Percentiles rank a stretch among this genome's conserved stretches.
These are phyloP conservation scores for Microcaecilia unicolor DNA, from an alignment of 2,797 vertebrate genomes.

Conservation along the genomic window DNA sequence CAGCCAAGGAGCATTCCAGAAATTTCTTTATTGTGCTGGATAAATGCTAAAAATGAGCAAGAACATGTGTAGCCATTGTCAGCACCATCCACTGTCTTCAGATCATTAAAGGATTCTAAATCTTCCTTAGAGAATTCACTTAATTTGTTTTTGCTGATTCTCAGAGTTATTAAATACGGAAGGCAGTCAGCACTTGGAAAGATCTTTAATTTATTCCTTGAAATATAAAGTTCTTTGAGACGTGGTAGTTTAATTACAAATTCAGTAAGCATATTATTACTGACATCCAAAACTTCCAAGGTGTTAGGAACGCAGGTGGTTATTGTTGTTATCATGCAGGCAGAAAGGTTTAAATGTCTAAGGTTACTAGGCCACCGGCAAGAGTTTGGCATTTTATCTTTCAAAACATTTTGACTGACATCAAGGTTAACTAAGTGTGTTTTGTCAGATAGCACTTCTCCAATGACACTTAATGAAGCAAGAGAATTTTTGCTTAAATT, in stretches of 20 bases:
- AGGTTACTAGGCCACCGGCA: slow-evolving; percentile 55
- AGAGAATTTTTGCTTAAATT: slow-evolving; percentile 61
- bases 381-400: slow-evolving; percentile 20
- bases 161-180: slow-evolving; percentile 33
- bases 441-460: slow-evolving; percentile 10
- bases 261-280: slow-evolving; percentile 48
- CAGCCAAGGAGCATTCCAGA: slow-evolving; percentile 34
- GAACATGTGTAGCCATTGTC: slow-evolving; percentile 62
- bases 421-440: slow-evolving; percentile 47
- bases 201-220: slow-evolving; percentile 52
- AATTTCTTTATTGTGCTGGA: background rate
- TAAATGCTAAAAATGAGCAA: slow-evolving; percentile 59
- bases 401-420: slow-evolving; percentile 56
- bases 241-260: slow-evolving; percentile 39
- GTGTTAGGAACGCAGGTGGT: slow-evolving; percentile 45
- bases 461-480: slow-evolving; percentile 25
- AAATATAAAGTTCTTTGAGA: slow-evolving; percentile 55
- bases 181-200: slow-evolving; percentile 39
- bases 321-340: slow-evolving; percentile 33
- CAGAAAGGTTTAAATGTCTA: slow-evolving; percentile 57
- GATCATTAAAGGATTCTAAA: slow-evolving; percentile 33
- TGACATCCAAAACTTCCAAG: slow-evolving; percentile 57
- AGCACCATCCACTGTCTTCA: slow-evolving; percentile 48
- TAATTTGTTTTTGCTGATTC: slow-evolving; percentile 47
- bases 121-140: slow-evolving; percentile 42